Evolutionary conservation across 2,888 invertebrate species (phyloP).

Genomic region (Epinotia brunnichana): DNA sequence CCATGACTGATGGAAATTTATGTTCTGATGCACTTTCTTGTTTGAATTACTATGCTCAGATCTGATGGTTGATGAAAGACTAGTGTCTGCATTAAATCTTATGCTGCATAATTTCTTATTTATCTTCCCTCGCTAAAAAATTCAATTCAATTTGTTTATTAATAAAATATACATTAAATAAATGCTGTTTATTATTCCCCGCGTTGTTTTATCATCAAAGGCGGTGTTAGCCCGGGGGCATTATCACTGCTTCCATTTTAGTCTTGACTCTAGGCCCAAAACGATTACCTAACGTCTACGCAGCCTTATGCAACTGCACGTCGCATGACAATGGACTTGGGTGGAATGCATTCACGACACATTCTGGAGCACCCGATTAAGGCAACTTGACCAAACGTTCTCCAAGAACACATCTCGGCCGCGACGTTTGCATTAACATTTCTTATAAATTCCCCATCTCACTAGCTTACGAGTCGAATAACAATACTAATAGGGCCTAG

Average conservation of each 20-base stretch:
- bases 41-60: constrained; percentile 42
- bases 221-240: constrained; percentile 56
- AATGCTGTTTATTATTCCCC: constrained; percentile 46
- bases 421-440: constrained; percentile 10
- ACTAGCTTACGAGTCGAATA: constrained; percentile 8
- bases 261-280: constrained; percentile 65
- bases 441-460: background rate
- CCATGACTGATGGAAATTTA: constrained; percentile 44
- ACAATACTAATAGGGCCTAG: background rate
- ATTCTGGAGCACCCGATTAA: constrained; percentile 41
- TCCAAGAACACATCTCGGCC: constrained; percentile 6
- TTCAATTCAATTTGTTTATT: too few relatives aligned
- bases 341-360: constrained; percentile 43
- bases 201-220: constrained; percentile 47
- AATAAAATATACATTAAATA: too few relatives aligned
- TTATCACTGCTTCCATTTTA: constrained; percentile 62
- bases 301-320: constrained; percentile 66
- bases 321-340: constrained; percentile 77
- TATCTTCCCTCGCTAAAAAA: constrained; percentile 24
- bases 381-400: constrained; percentile 37
- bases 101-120: constrained; percentile 29
- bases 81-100: constrained; percentile 32
- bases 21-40: constrained; percentile 44
- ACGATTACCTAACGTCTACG: constrained; percentile 64
- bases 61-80: constrained; percentile 35